These are phyloP conservation scores for Parelbella ahira DNA, from an alignment of 2,888 invertebrate species.

Conservation along the genomic window DNA sequence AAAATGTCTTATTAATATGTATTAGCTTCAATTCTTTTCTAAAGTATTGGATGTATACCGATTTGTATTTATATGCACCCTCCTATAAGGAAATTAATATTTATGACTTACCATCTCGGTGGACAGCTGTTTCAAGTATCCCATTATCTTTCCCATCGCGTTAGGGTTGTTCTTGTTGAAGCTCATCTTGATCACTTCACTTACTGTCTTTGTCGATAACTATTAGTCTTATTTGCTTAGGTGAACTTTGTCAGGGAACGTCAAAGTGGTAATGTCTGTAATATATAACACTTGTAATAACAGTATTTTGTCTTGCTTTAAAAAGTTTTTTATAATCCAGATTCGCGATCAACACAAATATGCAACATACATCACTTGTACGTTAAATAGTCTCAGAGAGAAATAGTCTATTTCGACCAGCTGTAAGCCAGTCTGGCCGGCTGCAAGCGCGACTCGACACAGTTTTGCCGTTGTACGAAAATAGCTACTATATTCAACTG, in stretches of 20 bases:
- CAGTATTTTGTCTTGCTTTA: constrained; percentile 45
- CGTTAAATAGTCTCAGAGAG: constrained; percentile 24
- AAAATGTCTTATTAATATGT: no score
- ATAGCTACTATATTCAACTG: constrained; percentile 28
- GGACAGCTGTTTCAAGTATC: constrained; percentile 73
- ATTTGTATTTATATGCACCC: no score
- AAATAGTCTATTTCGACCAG: constrained; percentile 21
- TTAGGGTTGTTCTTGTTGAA: constrained; percentile 77
- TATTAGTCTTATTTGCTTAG: no score
- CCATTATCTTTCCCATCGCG: constrained; percentile 76
- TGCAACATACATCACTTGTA: constrained; percentile 53
- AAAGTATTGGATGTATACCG: no score
- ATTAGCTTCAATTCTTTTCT: no score
- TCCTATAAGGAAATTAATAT: no score
- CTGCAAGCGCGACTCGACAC: constrained; percentile 52
- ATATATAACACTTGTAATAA: constrained; percentile 51
- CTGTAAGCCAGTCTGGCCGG: constrained; percentile 32
- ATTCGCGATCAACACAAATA: constrained; percentile 54
- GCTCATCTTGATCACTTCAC: constrained; percentile 66
- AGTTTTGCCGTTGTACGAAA: constrained; percentile 42
- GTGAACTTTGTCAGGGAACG: constrained; percentile 60
- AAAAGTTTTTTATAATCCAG: constrained; percentile 61
- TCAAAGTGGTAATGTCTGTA: constrained; percentile 68
- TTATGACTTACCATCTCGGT: constrained; percentile 75
- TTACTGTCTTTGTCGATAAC: no score